phyloP scores from a whole-genome alignment of 1,140 invertebrate genomes.

The Phthorimaea operculella region DNA sequence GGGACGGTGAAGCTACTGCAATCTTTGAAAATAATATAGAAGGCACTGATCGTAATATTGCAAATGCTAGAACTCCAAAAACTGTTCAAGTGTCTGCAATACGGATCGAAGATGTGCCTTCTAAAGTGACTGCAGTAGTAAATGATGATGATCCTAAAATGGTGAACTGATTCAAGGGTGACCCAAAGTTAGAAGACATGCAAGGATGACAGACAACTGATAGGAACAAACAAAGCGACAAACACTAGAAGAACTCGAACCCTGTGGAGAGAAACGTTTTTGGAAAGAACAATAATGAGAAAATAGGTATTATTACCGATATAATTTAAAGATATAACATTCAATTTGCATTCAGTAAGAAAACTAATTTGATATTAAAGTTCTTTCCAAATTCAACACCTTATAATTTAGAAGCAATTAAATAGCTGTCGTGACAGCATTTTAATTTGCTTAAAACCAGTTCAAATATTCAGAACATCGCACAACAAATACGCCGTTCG shows the following conservation, averaged over 20 bases:
- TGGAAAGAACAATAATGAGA: neutral
- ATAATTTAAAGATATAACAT: no score
- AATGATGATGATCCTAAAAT: constrained; percentile 1
- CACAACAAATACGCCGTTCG: neutral
- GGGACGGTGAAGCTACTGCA: neutral
- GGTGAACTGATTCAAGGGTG: constrained; percentile 38
- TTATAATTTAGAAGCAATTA: neutral
- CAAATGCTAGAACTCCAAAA: no score
- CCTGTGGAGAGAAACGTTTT: constrained; percentile 34
- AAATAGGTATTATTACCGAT: neutral
- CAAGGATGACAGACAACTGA: constrained; percentile 34
- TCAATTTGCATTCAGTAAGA: no score
- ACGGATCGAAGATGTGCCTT: no score
- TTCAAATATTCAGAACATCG: neutral
- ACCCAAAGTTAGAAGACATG: constrained; percentile 57
- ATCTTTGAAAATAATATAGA: neutral
- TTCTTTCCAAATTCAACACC: neutral
- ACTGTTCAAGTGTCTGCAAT: no score
- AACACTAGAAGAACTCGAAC: constrained; percentile 21
- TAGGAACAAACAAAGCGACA: constrained; percentile 50
- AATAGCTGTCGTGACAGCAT: neutral
- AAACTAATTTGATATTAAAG: neutral
- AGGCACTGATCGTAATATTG: no score
- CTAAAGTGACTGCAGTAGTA: neutral
- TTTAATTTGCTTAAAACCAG: neutral